These are phyloP conservation scores for Herpetotheres cachinnans DNA, from an alignment of 2,113 vertebrate species.

Conservation along the genomic window DNA sequence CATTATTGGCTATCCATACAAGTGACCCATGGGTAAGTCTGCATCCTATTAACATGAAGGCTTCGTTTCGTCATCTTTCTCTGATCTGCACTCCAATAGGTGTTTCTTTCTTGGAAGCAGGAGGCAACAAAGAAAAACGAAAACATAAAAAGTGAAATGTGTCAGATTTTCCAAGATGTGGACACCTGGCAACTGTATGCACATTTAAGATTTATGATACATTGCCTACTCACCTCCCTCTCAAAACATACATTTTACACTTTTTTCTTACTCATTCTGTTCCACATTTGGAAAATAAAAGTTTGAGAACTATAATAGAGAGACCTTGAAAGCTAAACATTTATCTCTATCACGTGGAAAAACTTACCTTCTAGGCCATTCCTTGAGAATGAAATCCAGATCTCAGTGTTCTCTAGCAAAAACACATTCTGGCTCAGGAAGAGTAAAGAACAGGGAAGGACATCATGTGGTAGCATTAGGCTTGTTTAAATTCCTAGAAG, in stretches of 20 bases:
- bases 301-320: not conserved
- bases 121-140: not conserved
- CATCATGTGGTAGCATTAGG: not conserved
- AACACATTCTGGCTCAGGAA: not conserved
- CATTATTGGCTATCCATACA: not conserved
- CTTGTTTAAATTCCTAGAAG: not conserved
- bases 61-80: not conserved
- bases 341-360: not conserved
- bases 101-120: not conserved
- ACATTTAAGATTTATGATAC: not conserved
- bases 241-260: not conserved
- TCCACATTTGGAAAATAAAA: not conserved
- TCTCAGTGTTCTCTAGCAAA: not conserved
- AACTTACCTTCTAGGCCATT: not conserved
- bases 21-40: not conserved
- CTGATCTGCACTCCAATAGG: not conserved
- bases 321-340: not conserved
- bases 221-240: not conserved
- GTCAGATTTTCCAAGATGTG: not conserved
- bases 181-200: not conserved
- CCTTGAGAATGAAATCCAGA: conserved; percentile 10
- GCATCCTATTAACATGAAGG: not conserved
- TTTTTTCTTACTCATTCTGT: not conserved
- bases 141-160: not conserved
- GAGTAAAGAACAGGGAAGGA: not conserved